A percentile compares a stretch with the other conserved stretches of the same genome.
Conservation (phyloP, 2,797 vertebrate genomes). For the Microtus agrestis region DNA sequence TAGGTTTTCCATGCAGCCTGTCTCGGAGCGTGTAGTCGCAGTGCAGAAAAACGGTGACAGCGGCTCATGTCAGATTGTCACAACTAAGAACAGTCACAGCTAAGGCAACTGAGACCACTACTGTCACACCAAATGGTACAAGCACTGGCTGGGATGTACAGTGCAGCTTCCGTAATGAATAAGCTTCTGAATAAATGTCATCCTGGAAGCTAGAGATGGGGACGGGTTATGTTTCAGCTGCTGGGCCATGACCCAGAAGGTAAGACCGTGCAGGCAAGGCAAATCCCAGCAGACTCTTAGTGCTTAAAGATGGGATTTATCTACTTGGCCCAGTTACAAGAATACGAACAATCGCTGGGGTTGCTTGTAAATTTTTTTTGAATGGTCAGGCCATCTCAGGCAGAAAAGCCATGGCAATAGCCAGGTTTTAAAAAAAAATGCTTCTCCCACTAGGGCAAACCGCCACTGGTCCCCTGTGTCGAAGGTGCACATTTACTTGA, state of each 20-base stretch:
- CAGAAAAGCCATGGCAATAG: neutral
- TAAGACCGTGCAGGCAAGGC: neutral
- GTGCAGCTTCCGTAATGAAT: neutral
- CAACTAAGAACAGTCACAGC: neutral
- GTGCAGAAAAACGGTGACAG: neutral
- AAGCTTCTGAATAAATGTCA: neutral
- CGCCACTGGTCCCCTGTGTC: neutral
- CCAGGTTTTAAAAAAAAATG: neutral
- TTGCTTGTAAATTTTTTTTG: neutral
- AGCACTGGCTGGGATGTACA: neutral
- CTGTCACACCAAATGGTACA: neutral
- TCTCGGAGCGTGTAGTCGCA: neutral
- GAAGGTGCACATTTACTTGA: neutral
- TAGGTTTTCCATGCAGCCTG: neutral
- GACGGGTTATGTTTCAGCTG: neutral
- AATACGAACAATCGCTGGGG: neutral
- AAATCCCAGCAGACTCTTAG: neutral
- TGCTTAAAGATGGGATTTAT: neutral
- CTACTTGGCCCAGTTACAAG: neutral
- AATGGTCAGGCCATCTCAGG: neutral
- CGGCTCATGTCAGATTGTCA: neutral
- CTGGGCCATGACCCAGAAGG: neutral
- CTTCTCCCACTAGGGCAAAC: neutral
- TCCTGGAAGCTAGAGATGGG: neutral
- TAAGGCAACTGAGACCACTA: neutral